Evolutionary conservation across 2,113 vertebrate species (phyloP).

Genomic region (Pseudolaguvia tuberculata): DNA sequence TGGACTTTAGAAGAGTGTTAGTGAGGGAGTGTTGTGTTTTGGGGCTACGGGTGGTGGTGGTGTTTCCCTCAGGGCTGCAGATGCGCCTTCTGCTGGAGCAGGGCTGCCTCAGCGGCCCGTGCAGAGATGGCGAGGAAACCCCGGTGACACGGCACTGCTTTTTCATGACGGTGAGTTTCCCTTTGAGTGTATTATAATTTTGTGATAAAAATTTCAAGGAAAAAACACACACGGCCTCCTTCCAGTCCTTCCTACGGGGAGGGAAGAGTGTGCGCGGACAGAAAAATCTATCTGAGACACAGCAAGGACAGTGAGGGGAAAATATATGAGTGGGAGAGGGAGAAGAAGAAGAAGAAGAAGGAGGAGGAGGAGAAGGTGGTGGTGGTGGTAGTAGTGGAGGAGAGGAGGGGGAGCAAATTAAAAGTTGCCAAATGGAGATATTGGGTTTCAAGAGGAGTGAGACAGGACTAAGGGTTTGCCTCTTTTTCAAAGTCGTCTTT

Average conservation of each 20-base stretch:
- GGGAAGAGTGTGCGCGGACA: conserved; percentile 82
- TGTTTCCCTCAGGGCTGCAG: conserved; percentile 50
- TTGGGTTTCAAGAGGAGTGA: conserved; percentile 97
- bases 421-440: conserved; percentile 99
- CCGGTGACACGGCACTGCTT: conserved; percentile 99
- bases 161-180: conserved; percentile 99
- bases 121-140: conserved; percentile 99
- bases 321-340: conserved; percentile 84
- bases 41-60: conserved; percentile 48
- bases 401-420: conserved; percentile 93
- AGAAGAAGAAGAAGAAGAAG: conserved; percentile 69
- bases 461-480: conserved; percentile 76
- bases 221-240: conserved; percentile 94
- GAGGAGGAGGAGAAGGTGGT: too few species aligned
- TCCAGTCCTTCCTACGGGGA: conserved; percentile 90
- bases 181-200: conserved; percentile 99
- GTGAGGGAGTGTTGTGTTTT: conserved; percentile 5
- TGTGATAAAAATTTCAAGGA: conserved; percentile 99
- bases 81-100: conserved; percentile 59
- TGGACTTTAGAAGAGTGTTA: not conserved
- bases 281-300: conserved; percentile 88
- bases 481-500: conserved; percentile 66
- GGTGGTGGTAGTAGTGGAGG: too few species aligned
- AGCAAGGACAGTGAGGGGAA: conserved; percentile 75
- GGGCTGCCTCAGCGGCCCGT: conserved; percentile 85